phyloP scores from a whole-genome alignment of 2,113 vertebrate genomes.

The Rhynchomys soricoides region DNA sequence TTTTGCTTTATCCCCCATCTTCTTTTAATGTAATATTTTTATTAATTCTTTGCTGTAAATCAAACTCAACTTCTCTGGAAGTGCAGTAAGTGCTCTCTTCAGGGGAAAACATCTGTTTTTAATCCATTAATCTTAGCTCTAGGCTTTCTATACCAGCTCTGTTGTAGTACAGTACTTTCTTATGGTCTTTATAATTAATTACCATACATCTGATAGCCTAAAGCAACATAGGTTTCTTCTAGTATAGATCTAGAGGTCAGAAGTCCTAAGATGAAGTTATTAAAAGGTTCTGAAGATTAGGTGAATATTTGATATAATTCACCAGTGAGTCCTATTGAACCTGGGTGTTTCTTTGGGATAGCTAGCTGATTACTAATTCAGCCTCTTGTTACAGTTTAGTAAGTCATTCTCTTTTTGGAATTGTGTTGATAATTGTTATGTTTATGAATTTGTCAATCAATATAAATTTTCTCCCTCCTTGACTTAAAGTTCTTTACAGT shows the following conservation, averaged over 20 bases:
- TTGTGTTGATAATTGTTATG: conserved; percentile 36
- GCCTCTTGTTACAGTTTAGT: conserved; percentile 1
- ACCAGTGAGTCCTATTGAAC: background rate
- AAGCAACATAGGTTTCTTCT: conserved; percentile 25
- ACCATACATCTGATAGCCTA: background rate
- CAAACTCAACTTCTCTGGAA: background rate
- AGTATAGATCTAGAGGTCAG: background rate
- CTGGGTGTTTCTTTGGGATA: conserved; percentile 12
- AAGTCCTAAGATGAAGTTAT: conserved; percentile 28
- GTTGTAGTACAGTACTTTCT: conserved; percentile 42
- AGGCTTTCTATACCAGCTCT: conserved; percentile 12
- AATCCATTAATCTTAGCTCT: background rate
- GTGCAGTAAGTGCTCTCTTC: background rate
- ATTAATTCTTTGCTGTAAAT: background rate
- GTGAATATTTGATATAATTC: conserved; percentile 42
- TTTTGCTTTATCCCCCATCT: background rate
- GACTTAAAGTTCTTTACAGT: conserved; percentile 41
- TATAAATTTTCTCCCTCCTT: conserved; percentile 37
- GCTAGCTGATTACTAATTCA: conserved; percentile 43
- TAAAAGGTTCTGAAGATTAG: background rate
- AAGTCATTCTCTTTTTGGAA: conserved; percentile 6
- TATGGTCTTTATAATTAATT: background rate
- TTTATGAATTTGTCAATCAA: conserved; percentile 28
- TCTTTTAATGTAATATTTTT: background rate
- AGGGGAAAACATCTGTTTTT: conserved; percentile 12